phyloP scores from a whole-genome alignment of 1,140 invertebrate species.

The Lordiphosa collinella region DNA sequence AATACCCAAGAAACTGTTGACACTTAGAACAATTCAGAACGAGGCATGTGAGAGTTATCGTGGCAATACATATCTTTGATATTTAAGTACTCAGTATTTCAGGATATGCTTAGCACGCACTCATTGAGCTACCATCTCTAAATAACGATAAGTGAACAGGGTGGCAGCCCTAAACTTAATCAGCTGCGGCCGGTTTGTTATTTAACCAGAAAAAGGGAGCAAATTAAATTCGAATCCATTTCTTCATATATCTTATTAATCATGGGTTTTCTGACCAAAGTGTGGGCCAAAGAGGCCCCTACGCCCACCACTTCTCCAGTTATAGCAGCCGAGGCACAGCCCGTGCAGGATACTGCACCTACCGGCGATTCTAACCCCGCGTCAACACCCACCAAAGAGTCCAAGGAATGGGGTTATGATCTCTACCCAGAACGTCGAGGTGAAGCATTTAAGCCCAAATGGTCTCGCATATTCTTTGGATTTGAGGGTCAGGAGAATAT shows the following conservation, averaged over 20 bases:
- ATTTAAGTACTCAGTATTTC: too few relatives aligned
- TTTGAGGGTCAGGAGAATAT: slow-evolving; percentile 84
- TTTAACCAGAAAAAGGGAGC: slow-evolving; percentile 47
- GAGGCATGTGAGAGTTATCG: too few relatives aligned
- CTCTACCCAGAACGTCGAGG: slow-evolving; percentile 91
- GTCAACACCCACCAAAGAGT: slow-evolving; percentile 1
- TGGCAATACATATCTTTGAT: too few relatives aligned
- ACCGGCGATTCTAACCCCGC: neutral
- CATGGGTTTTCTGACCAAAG: slow-evolving; percentile 60
- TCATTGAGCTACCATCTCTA: neutral
- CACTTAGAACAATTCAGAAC: too few relatives aligned
- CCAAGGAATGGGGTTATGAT: slow-evolving; percentile 86
- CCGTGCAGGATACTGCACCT: slow-evolving; percentile 17
- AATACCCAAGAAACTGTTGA: too few relatives aligned
- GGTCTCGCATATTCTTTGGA: slow-evolving; percentile 82
- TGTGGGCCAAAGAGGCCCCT: slow-evolving; percentile 43
- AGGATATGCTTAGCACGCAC: too few relatives aligned
- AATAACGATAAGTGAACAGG: neutral
- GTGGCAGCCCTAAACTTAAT: slow-evolving; percentile 38
- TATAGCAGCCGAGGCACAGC: slow-evolving; percentile 1
- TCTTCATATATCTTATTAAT: slow-evolving; percentile 12
- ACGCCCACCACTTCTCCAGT: neutral
- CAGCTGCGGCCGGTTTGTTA: slow-evolving; percentile 67
- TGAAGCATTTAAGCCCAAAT: slow-evolving; percentile 81
- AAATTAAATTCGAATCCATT: slow-evolving; percentile 1